Evolutionary conservation across 2,888 invertebrate genomes (phyloP), one percentile per base, ranked within the genome.

Genomic region (Melanostoma scalare): DNA sequence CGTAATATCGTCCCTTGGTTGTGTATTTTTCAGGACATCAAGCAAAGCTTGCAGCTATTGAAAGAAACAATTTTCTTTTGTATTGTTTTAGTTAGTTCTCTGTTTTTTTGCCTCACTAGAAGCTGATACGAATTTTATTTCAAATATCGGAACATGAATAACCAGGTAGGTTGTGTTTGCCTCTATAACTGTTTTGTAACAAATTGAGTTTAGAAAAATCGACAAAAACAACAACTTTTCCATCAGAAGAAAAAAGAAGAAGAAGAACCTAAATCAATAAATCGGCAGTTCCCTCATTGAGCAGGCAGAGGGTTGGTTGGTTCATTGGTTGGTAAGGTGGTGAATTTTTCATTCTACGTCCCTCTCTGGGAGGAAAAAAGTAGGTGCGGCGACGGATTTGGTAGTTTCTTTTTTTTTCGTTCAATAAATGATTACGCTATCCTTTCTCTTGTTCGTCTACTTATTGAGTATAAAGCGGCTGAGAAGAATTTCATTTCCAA

Each of bases 151-250:
- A 73, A 77, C 77, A 85, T 85, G 85, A 85, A 69, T 85, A 71
- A 81, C 73, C 81, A 85, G 85, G 85, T 85, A 81, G 76, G 85
- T 85, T 81, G 75, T 68, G 53, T 76, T 69, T 73, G 68, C 46
- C 38, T 36, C 42, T 48, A 10, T 48, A 44, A 42, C 6, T 6
- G 8, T 46, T 52, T 48, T 55, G 52, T 50, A 50, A 0, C 42
- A 30, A 55, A 33, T 63, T 31, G 20, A n/a, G 3, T 69, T 31
- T 61, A 42, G 46, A 50, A 30, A 58, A 58, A 40, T 30, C 10
- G 60, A 48, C 10, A 6, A 76, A 76, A 69, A 72, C 71, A 72
- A 67, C 56, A 67, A 72, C 78, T 53, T 56, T 55, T 48, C 8
- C 3, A 36, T 48, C 35, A 61, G 2, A 60, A 35, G n/a, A 8